Evolutionary conservation across 1,140 invertebrate genomes (phyloP).

Genomic region (Penaeus japonicus): DNA sequence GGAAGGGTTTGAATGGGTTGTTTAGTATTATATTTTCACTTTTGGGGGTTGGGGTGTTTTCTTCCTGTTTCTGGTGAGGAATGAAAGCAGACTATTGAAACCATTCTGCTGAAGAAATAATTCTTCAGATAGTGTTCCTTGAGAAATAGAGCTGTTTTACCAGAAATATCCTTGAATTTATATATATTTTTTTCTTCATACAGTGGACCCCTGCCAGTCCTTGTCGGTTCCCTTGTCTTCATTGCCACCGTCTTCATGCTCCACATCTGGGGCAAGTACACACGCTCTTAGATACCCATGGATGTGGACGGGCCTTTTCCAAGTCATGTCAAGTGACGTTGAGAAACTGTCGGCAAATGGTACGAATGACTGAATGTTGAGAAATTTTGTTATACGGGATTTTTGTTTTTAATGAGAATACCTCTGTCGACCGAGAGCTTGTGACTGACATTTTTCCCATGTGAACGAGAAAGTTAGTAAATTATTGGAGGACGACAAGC

Average conservation of each 20-base stretch:
- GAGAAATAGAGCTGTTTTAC: too few species aligned
- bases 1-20: too few species aligned
- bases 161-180: background rate
- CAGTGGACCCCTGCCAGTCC: conserved; percentile 93
- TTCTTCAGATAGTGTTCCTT: too few species aligned
- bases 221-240: conserved; percentile 98
- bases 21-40: too few species aligned
- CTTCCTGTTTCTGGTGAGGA: too few species aligned
- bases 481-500: too few species aligned
- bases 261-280: conserved; percentile 99
- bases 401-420: conserved; percentile 18
- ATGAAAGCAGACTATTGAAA: too few species aligned
- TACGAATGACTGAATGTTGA: background rate
- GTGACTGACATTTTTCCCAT: too few species aligned
- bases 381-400: background rate
- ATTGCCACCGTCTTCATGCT: conserved; percentile 99
- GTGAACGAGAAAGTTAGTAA: too few species aligned
- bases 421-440: background rate
- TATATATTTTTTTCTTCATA: background rate
- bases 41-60: background rate
- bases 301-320: background rate
- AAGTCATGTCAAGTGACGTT: background rate
- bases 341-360: background rate
- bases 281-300: conserved; percentile 76
- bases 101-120: too few species aligned